Base-by-base conservation (phyloP, 1,140 invertebrate genomes). In the Drosophila bipectinata region DNA sequence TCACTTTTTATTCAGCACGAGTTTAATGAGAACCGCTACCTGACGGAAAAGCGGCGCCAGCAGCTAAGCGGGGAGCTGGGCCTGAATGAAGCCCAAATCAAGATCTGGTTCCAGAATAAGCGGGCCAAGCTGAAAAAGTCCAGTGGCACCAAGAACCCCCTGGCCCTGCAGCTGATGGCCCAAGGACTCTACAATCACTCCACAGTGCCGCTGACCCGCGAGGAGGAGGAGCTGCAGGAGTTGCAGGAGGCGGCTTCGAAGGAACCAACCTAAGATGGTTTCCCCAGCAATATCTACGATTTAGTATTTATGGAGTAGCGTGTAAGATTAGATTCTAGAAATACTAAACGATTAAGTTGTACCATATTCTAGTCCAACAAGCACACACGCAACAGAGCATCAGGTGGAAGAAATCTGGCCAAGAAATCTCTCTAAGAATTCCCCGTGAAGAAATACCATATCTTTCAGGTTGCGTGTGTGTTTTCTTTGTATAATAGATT, bases 91-190 rank as follows among this genome's bases (percentile, higher is more conserved):
- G 96, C 97, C 1, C 98, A 99, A 91, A 98, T 99, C 85, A 99
- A 99, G 92, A 99, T 99, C 77, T 97, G 96, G 95, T 98, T 98
- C 92, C 97, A 99, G 92, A 99, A 99, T 92, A 98, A 98, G 92
- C 92, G 98, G 56, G 98, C 98, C 58, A 99, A 99, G 92, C 96
- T 98, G 87, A 99, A 99, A 93, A 98, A 98, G 90, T 94, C 96
- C 1, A 95, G 94, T 45, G 97, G 97, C 0, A 94, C 95, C 53
- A 96, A 96, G 80, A 97, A 97, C 92, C 95, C 96, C 0, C 92
- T 98, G 67, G 97, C 97, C 0, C 91, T 98, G 47, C 96, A 98
- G 90, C 92, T 98, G 45, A 98, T 98, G 96, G 96, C 97, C 4
- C 97, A 98, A 92, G 97, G 97, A 0, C 93, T 97, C 9, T 97